These are phyloP conservation scores for Macrophya alboannulata DNA, from an alignment of 2,888 invertebrate genomes.

Conservation along the genomic window DNA sequence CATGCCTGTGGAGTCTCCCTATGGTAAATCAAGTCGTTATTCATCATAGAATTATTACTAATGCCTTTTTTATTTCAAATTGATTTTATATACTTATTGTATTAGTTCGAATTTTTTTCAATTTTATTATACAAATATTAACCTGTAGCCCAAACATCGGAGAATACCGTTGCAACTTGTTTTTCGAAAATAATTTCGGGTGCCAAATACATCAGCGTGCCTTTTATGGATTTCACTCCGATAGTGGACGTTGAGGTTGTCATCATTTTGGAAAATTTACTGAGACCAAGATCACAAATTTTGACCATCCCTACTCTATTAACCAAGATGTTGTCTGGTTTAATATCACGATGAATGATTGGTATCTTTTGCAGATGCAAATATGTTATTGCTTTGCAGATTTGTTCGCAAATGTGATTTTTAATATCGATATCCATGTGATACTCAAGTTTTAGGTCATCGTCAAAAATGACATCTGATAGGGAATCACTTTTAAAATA, in stretches of 20 bases:
- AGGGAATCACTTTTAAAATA: conserved; percentile 56
- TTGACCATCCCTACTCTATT: conserved; percentile 35
- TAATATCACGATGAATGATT: conserved; percentile 59
- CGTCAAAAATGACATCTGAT: conserved; percentile 48
- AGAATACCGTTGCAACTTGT: conserved; percentile 31
- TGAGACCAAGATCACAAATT: conserved; percentile 55
- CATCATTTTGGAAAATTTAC: conserved; percentile 37
- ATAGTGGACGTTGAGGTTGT: conserved; percentile 14
- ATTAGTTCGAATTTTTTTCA: neutral
- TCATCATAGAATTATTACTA: neutral
- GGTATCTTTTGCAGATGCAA: conserved; percentile 51
- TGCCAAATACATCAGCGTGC: conserved; percentile 58
- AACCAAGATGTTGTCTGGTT: conserved; percentile 58
- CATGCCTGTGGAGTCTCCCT: neutral
- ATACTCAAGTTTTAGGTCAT: conserved; percentile 30
- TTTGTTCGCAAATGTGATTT: conserved; percentile 49
- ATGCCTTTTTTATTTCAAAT: neutral
- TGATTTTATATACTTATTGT: neutral
- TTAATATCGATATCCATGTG: conserved; percentile 11
- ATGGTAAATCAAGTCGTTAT: neutral
- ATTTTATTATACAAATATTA: neutral
- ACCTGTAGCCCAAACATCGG: conserved; percentile 58
- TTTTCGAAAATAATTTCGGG: conserved; percentile 55
- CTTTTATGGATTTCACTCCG: conserved; percentile 24
- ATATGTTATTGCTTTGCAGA: conserved; percentile 50